Percentiles rank a stretch among this genome's conserved stretches.
phyloP scores from a whole-genome alignment of 1,140 invertebrate species.

The Meloidogyne floridensis region DNA sequence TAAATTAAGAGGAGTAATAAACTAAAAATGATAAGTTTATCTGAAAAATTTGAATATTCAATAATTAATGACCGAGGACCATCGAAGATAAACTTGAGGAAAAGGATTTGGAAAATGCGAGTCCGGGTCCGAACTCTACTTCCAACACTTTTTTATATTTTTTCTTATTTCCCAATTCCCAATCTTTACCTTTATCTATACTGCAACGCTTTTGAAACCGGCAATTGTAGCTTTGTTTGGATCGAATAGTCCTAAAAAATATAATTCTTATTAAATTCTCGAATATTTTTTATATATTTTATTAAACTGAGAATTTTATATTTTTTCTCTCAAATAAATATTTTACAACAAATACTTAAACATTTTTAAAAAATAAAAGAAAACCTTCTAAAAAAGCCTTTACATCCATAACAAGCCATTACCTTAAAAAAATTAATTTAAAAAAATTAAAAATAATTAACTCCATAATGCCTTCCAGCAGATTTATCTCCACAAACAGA shows the following conservation, averaged over 20 bases:
- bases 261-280: conserved; percentile 36
- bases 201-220: conserved; percentile 58
- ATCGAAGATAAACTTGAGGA: too few relatives aligned
- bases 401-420: conserved; percentile 70
- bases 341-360: too few relatives aligned
- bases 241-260: conserved; percentile 61
- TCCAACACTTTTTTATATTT: too few relatives aligned
- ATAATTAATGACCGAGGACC: too few relatives aligned
- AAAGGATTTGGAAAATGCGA: too few relatives aligned
- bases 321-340: too few relatives aligned
- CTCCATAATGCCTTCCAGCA: conserved; percentile 70
- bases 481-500: conserved; percentile 70
- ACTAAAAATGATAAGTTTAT: too few relatives aligned
- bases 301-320: background rate
- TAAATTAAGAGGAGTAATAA: too few relatives aligned
- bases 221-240: conserved; percentile 57
- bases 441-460: conserved; percentile 40
- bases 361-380: too few relatives aligned
- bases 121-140: too few relatives aligned
- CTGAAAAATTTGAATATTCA: too few relatives aligned
- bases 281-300: background rate
- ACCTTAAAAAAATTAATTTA: conserved; percentile 32
- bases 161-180: too few relatives aligned
- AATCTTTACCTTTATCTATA: conserved; percentile 55
- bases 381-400: conserved; percentile 55